These are phyloP conservation scores for Dreissena rostriformis DNA, from an alignment of 1,140 invertebrate genomes.

Conservation along the genomic window DNA sequence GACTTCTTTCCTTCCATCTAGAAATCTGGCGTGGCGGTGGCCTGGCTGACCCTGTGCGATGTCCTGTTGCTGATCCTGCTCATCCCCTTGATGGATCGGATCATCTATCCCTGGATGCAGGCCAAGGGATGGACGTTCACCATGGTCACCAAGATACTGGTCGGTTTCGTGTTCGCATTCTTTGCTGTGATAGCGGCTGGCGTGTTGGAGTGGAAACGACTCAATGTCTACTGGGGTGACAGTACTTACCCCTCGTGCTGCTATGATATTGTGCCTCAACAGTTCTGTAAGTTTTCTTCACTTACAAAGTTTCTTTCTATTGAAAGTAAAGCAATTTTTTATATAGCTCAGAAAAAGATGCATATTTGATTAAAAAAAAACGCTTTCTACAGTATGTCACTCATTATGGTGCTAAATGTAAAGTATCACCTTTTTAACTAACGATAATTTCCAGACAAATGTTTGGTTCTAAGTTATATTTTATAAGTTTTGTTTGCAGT, in stretches of 20 bases:
- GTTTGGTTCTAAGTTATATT: no score
- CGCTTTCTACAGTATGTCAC: no score
- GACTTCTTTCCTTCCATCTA: neutral
- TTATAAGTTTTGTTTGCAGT: no score
- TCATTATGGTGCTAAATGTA: no score
- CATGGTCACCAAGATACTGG: slow-evolving; percentile 74
- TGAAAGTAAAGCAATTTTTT: no score
- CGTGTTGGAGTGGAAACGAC: slow-evolving; percentile 71
- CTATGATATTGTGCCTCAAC: slow-evolving; percentile 37
- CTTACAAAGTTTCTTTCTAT: neutral
- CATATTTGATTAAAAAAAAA: no score
- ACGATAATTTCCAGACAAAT: no score
- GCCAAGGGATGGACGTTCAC: slow-evolving; percentile 64
- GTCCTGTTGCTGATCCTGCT: slow-evolving; percentile 81
- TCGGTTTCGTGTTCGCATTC: slow-evolving; percentile 82
- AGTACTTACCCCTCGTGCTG: slow-evolving; percentile 10
- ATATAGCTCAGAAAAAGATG: no score
- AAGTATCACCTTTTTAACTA: no score
- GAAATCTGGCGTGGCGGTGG: slow-evolving; percentile 77
- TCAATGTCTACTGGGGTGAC: slow-evolving; percentile 57
- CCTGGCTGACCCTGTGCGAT: slow-evolving; percentile 83
- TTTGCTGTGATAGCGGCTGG: slow-evolving; percentile 81
- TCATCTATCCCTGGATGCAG: slow-evolving; percentile 81
- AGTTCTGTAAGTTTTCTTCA: slow-evolving; percentile 37
- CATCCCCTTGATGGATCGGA: slow-evolving; percentile 81